Evolutionary conservation across 1,140 invertebrate genomes (phyloP), one percentile per base, ranked within the genome.

Genomic region (Drosophila pectinifera): DNA sequence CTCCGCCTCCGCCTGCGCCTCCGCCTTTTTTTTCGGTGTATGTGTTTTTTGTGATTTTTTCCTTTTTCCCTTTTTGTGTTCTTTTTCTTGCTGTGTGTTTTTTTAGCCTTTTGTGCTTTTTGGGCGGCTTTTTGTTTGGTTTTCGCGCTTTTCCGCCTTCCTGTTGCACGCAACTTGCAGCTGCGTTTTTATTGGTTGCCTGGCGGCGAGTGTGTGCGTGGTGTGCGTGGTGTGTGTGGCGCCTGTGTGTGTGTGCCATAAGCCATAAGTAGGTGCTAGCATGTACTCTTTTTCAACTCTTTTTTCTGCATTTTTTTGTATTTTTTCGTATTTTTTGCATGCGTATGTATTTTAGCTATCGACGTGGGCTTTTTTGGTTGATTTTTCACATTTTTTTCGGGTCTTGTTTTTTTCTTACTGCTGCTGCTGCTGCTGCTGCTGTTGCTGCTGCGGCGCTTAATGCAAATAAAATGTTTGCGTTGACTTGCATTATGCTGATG

Each of bases 161-260:
- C 54, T 89, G 76, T 78, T 83, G 80, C 83, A 79, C 82, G 84
- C 82, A 85, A 86, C 73, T 86, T 85, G 77, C 68, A 56, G 73
- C 91, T 91, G 91, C 80, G 88, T 92, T 92, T 92, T 92, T 92
- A 92, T 92, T 92, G 91, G 91, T 85, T 92, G 88, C 73, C 53
- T 45, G 41, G 14, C 10, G 16, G 26, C 14, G 46, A 31, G 53
- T 39, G 56, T 43, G 70, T 53, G 26, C 28, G 56, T 41, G 22
- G 39, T 55, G 65, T 62, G 53, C 34, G 42, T 45, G 22, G 54
- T 31, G 62, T 36, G 69, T 22, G 22, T 22, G n/a, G n/a, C n/a
- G n/a, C n/a, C n/a, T 41, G 20, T 43, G 51, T 41, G 48, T 63
- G 67, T 67, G 58, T 45, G 45, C 10, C 10, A 48, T 28, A 31